These are phyloP conservation scores for Rallus crepitans DNA, from an alignment of 2,797 vertebrate genomes.

Conservation along the genomic window DNA sequence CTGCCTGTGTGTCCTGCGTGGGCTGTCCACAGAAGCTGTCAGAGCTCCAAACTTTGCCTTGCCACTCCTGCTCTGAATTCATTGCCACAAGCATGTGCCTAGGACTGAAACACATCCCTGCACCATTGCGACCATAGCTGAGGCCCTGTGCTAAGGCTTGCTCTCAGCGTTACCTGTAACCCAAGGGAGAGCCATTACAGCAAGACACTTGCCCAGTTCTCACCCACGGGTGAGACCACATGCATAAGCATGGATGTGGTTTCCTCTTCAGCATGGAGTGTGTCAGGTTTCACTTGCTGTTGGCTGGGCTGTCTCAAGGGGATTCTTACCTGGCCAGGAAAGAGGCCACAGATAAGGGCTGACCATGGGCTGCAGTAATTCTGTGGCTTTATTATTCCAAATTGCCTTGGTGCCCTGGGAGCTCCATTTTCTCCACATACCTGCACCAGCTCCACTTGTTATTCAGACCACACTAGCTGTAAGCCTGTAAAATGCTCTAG, in stretches of 20 bases:
- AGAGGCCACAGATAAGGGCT: rapidly evolving
- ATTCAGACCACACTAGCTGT: not conserved
- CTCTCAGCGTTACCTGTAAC: not conserved
- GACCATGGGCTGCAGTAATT: not conserved
- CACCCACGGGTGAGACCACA: rapidly evolving
- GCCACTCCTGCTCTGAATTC: too few relatives aligned
- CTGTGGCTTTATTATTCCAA: not conserved
- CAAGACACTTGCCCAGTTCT: rapidly evolving
- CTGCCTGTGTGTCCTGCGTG: too few relatives aligned
- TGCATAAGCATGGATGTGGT: not conserved
- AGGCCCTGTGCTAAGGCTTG: rapidly evolving
- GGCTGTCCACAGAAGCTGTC: not conserved
- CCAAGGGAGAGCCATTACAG: not conserved
- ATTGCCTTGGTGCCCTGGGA: not conserved
- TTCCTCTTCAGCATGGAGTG: not conserved
- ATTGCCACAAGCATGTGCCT: rapidly evolving
- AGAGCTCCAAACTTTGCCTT: not conserved
- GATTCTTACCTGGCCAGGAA: not conserved
- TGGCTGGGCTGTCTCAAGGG: not conserved
- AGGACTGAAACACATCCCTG: not conserved
- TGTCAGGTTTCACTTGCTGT: not conserved
- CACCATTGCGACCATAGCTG: rapidly evolving
- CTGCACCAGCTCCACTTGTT: not conserved
- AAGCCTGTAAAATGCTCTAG: not conserved
- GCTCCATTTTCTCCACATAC: not conserved